Base-by-base conservation (phyloP, 2,888 invertebrate genomes). In the Diplazon laetatorius region DNA sequence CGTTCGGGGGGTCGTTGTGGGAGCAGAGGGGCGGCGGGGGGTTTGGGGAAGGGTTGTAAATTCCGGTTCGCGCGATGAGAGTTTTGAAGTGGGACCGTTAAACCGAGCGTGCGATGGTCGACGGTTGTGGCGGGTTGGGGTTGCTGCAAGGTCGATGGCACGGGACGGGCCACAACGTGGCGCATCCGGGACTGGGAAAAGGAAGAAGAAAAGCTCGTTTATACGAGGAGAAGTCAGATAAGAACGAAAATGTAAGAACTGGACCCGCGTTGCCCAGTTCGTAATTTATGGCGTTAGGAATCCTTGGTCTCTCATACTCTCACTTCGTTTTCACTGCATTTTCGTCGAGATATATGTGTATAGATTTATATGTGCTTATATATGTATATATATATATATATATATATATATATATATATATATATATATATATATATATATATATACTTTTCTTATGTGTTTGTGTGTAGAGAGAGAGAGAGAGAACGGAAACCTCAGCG, bases 211-310 rank as follows among this genome's bases (percentile, higher is more conserved):
- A 72, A 66, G 30, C 68, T 78, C 70, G 66, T 72, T 73, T 73
- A 74, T 66, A 66, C 52, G 65, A 75, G 63, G 65, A 42, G 42
- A 76, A 76, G 69, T 81, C 73, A 65, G 74, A 79, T 78, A 76
- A 79, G 76, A 76, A 66, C 52, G 76, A 59, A 78, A 81, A 81
- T 76, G 75, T 72, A 75, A 71, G 78, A 79, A 76, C 75, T 72
- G 75, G 78, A 79, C 75, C 48, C 42, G 10, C 48, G 48, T 72
- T 75, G 75, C 68, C 75, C 78, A 52, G 78, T 63, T 57, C 6
- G 72, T 69, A 79, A 76, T 79, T 79, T 79, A 79, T 79, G 44
- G 75, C 62, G 62, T 63, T 35, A 20, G 69, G n/a, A n/a, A 72
- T 37, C 37, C 57, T 68, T 18, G n/a, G n/a, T n/a, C 63, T 50